Evolutionary conservation across 2,888 invertebrate genomes (phyloP).

Genomic region (Elmis aenea): DNA sequence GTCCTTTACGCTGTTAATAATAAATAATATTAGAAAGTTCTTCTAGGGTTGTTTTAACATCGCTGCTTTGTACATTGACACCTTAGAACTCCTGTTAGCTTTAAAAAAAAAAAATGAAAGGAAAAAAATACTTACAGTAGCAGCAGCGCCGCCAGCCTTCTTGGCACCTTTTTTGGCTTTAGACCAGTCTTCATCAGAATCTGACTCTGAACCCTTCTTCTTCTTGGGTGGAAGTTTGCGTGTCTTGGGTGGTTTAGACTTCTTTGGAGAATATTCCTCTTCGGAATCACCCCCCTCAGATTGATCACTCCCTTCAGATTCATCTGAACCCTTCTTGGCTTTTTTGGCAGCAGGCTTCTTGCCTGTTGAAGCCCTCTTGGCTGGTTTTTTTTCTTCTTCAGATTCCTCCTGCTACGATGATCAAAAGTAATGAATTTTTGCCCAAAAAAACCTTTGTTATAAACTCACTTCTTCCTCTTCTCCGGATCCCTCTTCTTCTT

Average conservation of each 20-base stretch:
- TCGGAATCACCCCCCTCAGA: slow-evolving; percentile 53
- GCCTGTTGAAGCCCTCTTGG: slow-evolving; percentile 51
- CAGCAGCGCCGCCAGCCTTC: slow-evolving; percentile 42
- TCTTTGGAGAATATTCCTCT: slow-evolving; percentile 59
- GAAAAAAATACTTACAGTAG: slow-evolving; percentile 11
- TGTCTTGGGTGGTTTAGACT: slow-evolving; percentile 51
- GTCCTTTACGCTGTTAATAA: no score
- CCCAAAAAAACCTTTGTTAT: no score
- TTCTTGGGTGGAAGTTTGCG: slow-evolving; percentile 51
- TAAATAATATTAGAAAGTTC: neutral
- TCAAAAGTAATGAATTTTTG: no score
- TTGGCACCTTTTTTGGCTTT: slow-evolving; percentile 53
- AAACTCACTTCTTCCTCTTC: slow-evolving; percentile 48
- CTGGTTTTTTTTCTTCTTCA: slow-evolving; percentile 54
- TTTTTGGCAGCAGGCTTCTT: slow-evolving; percentile 50
- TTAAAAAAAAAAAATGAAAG: neutral
- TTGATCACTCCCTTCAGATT: slow-evolving; percentile 48
- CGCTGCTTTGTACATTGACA: no score
- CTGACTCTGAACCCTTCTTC: slow-evolving; percentile 63
- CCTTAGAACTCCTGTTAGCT: no score
- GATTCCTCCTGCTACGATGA: slow-evolving; percentile 39
- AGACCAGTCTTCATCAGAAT: slow-evolving; percentile 65
- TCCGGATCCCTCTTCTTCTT: slow-evolving; percentile 49
- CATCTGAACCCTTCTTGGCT: slow-evolving; percentile 51
- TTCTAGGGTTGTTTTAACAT: no score